Conservation (phyloP, 1,140 invertebrate species). For the Ladona fulva region DNA sequence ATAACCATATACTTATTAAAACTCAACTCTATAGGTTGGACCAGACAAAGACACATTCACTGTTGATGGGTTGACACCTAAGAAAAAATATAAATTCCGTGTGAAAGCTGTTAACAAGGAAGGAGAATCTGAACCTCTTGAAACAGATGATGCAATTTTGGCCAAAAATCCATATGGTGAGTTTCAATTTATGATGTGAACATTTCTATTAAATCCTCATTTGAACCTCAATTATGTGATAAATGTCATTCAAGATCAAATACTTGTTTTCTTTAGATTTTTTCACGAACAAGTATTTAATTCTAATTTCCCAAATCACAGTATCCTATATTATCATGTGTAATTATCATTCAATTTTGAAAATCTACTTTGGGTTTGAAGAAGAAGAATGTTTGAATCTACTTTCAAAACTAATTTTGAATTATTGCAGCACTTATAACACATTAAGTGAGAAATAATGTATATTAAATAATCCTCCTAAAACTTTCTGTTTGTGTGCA, state of each 20-base stretch:
- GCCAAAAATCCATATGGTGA: conserved; percentile 95
- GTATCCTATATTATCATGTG: too few species aligned
- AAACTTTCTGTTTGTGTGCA: too few species aligned
- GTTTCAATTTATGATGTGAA: conserved; percentile 18
- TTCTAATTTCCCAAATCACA: neutral
- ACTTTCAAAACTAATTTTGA: too few species aligned
- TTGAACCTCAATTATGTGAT: neutral
- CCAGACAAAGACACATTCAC: conserved; percentile 70
- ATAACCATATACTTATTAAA: conserved; percentile 10
- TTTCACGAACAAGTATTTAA: neutral
- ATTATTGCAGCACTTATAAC: too few species aligned
- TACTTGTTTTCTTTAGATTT: too few species aligned
- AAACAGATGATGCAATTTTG: conserved; percentile 75
- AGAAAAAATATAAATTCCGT: conserved; percentile 97
- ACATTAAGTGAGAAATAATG: too few species aligned
- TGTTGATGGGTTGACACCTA: conserved; percentile 87
- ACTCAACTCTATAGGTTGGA: conserved; percentile 38
- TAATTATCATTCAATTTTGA: too few species aligned
- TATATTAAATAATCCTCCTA: too few species aligned
- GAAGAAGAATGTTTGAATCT: too few species aligned
- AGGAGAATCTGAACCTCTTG: conserved; percentile 91
- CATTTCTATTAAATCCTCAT: too few species aligned
- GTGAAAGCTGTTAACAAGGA: conserved; percentile 98
- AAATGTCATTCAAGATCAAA: neutral
- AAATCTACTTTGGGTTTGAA: too few species aligned